Percentiles rank a stretch among this genome's conserved stretches.
Conservation (phyloP, 2,888 invertebrate species). For the Dasypogon diadema region DNA sequence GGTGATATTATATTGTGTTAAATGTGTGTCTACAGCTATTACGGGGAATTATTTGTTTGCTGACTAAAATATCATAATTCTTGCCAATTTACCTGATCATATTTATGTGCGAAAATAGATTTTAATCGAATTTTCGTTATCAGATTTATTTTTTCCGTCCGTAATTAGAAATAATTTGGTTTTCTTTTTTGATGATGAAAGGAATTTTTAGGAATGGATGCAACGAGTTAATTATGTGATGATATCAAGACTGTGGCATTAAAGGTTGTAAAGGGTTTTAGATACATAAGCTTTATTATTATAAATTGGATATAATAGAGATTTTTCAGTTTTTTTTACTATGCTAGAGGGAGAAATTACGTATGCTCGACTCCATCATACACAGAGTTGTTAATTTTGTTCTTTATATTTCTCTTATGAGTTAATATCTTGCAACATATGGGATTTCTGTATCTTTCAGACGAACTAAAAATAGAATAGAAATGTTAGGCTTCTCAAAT, state of each 20-base stretch:
- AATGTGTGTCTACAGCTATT: conserved; percentile 43
- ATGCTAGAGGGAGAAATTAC: too few relatives aligned
- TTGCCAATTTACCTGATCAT: background rate
- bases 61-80: background rate
- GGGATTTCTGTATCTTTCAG: too few relatives aligned
- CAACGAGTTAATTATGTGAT: conserved; percentile 37
- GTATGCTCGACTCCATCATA: too few relatives aligned
- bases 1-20: conserved; percentile 32
- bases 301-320: conserved; percentile 1
- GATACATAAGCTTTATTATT: conserved; percentile 16
- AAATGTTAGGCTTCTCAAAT: too few relatives aligned
- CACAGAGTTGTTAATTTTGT: too few relatives aligned
- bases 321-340: too few relatives aligned
- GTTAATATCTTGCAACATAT: too few relatives aligned
- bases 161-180: conserved; percentile 5
- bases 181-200: conserved; percentile 12
- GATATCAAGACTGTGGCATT: conserved; percentile 32
- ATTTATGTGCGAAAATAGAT: background rate
- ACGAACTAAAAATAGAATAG: too few relatives aligned
- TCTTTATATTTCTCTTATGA: too few relatives aligned
- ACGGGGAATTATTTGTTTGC: conserved; percentile 7
- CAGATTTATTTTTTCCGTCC: conserved; percentile 38
- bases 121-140: conserved; percentile 3
- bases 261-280: conserved; percentile 25
- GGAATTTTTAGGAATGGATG: conserved; percentile 29